Base-by-base conservation (phyloP, 92 coral and sea anemone genomes). In the Phenganax subtilis region DNA sequence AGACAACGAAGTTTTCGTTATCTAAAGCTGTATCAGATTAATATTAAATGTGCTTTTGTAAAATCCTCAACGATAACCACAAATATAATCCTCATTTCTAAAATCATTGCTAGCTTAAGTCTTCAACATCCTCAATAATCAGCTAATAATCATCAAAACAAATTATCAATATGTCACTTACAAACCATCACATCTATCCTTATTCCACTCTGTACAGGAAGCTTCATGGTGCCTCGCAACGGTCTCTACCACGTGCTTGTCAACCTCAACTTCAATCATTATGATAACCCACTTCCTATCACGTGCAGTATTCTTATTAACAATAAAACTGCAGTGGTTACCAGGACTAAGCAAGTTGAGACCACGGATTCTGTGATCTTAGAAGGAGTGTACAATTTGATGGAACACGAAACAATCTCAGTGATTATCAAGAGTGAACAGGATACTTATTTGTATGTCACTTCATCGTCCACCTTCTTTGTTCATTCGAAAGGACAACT, bases 351-450 rank as follows among this genome's bases (percentile, higher is more conserved):
- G 1, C 17, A 31, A 12, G 7, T 74, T 12, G 12, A 53, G 12
- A 6, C 62, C 6, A 25, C 25, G 27, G 79, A 25, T 6, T 52
- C 79, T 12, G 25, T 74, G 16, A 74, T 61, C 10, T 62, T 74
- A 44, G 79, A 74, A 6, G 79, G 79, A 53, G 25, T 74, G 37
- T 51, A 52, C 53, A 51, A 74, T 15, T 25, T 74, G 56, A 28
- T 74, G 15, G 27, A 74, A 74, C 15, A 74, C 51, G 61, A 74
- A 53, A 53, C 44, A 12, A 55, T 74, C 30, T 54, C 79, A 74
- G 9, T 74, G 11, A 20, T 37, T 52, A 9, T 74, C 59, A 4
- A 59, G 14, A 53, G 44, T 25, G 17, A 0, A 25, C 12, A 11
- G 0, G 14, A 74, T 6, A 58, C 79, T 20, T 28, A 58, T 30